Evolutionary conservation across 2,888 invertebrate genomes (phyloP).

Genomic region (Taphrorychus bicolor): DNA sequence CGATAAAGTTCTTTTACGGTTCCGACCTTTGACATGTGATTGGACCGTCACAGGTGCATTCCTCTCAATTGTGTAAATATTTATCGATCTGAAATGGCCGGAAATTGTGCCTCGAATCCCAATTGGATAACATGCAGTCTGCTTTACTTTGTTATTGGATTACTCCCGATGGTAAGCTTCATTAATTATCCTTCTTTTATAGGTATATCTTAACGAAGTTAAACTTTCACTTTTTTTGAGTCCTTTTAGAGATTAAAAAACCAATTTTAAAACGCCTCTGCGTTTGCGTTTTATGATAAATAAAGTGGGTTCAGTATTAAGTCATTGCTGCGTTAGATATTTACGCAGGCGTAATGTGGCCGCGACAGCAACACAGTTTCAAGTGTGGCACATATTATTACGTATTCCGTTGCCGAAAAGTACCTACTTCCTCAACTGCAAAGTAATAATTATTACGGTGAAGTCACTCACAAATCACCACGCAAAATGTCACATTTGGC

Average conservation of each 20-base stretch:
- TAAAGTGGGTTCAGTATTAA: neutral
- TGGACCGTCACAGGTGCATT: conserved; percentile 18
- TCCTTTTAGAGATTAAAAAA: neutral
- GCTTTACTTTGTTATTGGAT: conserved; percentile 14
- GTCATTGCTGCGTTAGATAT: neutral
- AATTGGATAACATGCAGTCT: conserved; percentile 11
- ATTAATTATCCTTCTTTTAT: neutral
- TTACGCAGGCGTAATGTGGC: conserved; percentile 2
- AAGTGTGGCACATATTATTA: neutral
- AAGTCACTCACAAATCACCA: neutral
- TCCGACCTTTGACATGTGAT: conserved; percentile 25
- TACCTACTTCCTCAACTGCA: neutral
- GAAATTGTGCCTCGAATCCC: neutral
- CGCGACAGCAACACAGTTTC: neutral
- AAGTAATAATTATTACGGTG: neutral
- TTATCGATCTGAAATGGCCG: neutral
- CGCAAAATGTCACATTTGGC: neutral
- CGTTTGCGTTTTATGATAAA: neutral
- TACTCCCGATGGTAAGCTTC: conserved; percentile 16
- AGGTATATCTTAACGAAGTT: neutral
- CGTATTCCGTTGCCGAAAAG: neutral
- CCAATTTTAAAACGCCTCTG: neutral
- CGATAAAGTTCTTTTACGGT: conserved; percentile 18
- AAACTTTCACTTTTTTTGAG: neutral
- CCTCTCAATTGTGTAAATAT: neutral